A percentile compares a stretch with the other conserved stretches of the same genome.
phyloP scores from a whole-genome alignment of 2,888 invertebrate genomes.

The Luperina testacea region DNA sequence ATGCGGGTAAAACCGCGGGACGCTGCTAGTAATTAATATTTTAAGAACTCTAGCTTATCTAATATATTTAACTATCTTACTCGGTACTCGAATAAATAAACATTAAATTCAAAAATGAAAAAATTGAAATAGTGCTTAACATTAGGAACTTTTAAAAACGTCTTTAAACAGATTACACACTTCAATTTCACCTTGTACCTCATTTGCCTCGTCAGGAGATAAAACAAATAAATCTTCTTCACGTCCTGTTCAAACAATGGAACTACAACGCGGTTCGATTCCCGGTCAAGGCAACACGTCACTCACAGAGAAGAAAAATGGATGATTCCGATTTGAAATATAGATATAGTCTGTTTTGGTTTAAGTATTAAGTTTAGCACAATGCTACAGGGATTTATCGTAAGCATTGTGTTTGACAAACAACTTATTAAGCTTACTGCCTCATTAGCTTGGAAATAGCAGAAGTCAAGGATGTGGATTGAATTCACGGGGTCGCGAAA shows the following conservation, averaged over 20 bases:
- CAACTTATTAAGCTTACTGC: conserved; percentile 4
- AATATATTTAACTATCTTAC: neutral
- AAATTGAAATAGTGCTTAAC: neutral
- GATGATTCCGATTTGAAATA: conserved; percentile 61
- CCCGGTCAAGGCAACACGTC: conserved; percentile 69
- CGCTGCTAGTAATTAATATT: neutral
- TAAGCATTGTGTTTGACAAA: conserved; percentile 33
- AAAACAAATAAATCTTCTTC: conserved; percentile 59
- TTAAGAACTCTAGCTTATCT: too few relatives aligned
- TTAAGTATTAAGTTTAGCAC: conserved; percentile 35
- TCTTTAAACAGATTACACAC: conserved; percentile 3
- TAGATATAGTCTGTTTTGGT: conserved; percentile 48
- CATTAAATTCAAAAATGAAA: too few relatives aligned
- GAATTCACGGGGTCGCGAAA: neutral
- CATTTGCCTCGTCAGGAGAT: conserved; percentile 48
- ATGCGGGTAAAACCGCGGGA: too few relatives aligned
- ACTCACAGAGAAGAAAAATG: conserved; percentile 61
- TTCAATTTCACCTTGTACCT: conserved; percentile 55
- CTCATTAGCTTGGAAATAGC: conserved; percentile 23
- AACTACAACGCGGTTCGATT: conserved; percentile 58
- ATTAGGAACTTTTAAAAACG: neutral
- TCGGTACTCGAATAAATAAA: neutral
- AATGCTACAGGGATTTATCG: conserved; percentile 50
- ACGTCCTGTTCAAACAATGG: conserved; percentile 65
- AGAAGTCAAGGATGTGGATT: conserved; percentile 1